Conservation (phyloP, 2,113 vertebrate species). For the Toxotes chatareus region DNA sequence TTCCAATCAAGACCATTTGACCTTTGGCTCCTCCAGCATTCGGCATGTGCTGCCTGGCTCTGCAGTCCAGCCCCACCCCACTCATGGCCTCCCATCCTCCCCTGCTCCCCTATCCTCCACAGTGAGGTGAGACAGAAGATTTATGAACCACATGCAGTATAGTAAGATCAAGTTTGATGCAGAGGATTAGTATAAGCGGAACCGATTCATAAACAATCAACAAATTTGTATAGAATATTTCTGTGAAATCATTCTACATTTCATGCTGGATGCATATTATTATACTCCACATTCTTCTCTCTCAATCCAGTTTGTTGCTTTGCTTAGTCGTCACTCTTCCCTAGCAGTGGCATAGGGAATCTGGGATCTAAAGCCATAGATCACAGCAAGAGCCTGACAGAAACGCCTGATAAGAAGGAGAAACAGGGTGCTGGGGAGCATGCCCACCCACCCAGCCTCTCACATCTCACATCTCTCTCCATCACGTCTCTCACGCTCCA, state of each 20-base stretch:
- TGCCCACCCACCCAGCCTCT: slow-evolving; percentile 50
- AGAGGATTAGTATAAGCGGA: background rate
- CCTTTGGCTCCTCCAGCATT: slow-evolving; percentile 73
- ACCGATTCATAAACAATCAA: slow-evolving; percentile 7
- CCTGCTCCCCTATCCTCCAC: slow-evolving; percentile 31
- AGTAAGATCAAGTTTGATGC: background rate
- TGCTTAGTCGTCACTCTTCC: background rate
- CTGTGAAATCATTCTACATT: background rate
- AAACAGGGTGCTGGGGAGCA: slow-evolving; percentile 45
- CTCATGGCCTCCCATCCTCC: slow-evolving; percentile 7
- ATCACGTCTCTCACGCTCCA: slow-evolving; percentile 40
- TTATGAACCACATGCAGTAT: slow-evolving; percentile 5
- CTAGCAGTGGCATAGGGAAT: background rate
- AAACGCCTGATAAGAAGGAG: slow-evolving; percentile 43
- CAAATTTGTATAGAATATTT: background rate
- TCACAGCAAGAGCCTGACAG: slow-evolving; percentile 56
- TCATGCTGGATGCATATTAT: background rate
- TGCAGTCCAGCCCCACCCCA: slow-evolving; percentile 30
- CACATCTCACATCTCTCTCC: slow-evolving; percentile 32
- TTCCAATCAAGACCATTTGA: slow-evolving; percentile 70
- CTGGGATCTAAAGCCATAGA: slow-evolving; percentile 34
- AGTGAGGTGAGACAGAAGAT: slow-evolving; percentile 15
- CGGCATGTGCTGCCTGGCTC: slow-evolving; percentile 35
- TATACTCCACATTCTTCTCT: background rate
- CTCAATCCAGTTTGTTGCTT: background rate